A percentile compares a stretch with the other conserved stretches of the same genome.
Evolutionary conservation across 2,113 vertebrate genomes (phyloP).

Genomic region (Pollachius pollachius): DNA sequence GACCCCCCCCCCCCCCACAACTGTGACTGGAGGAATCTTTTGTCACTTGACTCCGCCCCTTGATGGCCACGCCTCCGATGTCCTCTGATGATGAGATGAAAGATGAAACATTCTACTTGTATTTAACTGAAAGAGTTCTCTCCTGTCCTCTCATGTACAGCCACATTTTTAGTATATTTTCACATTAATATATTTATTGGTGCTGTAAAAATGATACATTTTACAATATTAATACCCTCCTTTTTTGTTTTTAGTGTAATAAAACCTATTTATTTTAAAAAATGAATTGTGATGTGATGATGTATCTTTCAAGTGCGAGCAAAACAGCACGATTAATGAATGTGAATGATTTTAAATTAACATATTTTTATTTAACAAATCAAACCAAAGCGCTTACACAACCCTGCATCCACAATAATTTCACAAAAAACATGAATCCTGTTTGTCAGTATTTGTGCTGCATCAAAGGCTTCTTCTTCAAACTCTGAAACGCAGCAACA

Average conservation of each 20-base stretch:
- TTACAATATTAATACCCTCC: conserved; percentile 61
- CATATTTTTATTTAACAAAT: neutral
- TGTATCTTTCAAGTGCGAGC: neutral
- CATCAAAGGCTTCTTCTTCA: too few relatives aligned
- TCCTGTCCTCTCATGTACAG: conserved; percentile 53
- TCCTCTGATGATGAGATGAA: conserved; percentile 25
- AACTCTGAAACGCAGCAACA: too few relatives aligned
- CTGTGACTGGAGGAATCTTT: neutral
- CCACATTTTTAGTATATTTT: conserved; percentile 73
- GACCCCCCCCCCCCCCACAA: too few relatives aligned
- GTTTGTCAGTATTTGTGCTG: too few relatives aligned
- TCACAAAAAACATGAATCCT: too few relatives aligned
- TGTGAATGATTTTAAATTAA: neutral
- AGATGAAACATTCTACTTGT: conserved; percentile 59
- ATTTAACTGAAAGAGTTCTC: conserved; percentile 48
- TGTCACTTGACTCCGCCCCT: too few relatives aligned
- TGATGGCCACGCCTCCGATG: too few relatives aligned
- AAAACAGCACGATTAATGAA: neutral
- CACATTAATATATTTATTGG: conserved; percentile 80
- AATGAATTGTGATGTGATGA: conserved; percentile 36
- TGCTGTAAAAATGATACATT: conserved; percentile 55
- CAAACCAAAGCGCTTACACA: neutral
- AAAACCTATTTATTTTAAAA: conserved; percentile 76
- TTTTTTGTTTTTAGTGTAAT: conserved; percentile 56
- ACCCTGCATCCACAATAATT: too few relatives aligned